Evolutionary conservation across 1,140 invertebrate genomes (phyloP).

Genomic region (Neodiprion lecontei): DNA sequence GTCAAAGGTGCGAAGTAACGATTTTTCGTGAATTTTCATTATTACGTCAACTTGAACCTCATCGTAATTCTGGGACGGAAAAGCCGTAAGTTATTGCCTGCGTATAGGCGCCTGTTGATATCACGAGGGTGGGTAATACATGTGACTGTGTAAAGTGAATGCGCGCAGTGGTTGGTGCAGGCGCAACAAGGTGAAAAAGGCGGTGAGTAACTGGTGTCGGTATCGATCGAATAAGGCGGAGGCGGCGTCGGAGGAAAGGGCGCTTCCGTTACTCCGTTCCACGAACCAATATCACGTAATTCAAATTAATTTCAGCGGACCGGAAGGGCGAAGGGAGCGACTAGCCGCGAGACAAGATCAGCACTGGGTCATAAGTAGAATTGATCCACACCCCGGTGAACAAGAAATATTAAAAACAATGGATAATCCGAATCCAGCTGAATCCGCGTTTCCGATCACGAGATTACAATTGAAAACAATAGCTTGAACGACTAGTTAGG

Average conservation of each 20-base stretch:
- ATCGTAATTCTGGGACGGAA: neutral
- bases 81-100: neutral
- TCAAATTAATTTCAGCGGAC: no score
- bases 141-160: neutral
- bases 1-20: neutral
- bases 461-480: no score
- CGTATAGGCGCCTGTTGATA: neutral
- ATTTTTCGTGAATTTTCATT: no score
- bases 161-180: neutral
- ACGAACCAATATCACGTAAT: neutral
- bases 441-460: no score
- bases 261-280: neutral
- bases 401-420: no score
- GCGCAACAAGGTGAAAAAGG: neutral
- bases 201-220: constrained; percentile 1
- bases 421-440: no score
- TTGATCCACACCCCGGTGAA: no score
- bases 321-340: neutral
- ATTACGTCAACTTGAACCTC: neutral
- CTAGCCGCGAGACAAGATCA: neutral
- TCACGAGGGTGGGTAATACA: neutral
- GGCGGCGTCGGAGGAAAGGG: neutral
- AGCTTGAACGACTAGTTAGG: no score
- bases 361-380: neutral
- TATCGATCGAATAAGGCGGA: neutral